Conservation (phyloP, 2,888 invertebrate genomes). For the Archips crataeganus region DNA sequence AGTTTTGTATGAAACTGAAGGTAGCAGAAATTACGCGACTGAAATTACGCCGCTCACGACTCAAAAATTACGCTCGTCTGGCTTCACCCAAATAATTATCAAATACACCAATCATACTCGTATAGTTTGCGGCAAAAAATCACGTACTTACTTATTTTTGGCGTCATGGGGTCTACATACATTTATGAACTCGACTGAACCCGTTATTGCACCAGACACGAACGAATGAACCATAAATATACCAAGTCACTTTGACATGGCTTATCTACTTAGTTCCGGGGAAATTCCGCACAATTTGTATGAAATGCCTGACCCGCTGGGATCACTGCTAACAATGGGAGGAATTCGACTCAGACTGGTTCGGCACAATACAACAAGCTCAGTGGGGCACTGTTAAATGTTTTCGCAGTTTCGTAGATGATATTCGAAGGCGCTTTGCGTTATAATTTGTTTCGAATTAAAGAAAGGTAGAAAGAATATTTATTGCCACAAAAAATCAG, state of each 20-base stretch:
- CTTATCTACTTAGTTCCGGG: constrained; percentile 19
- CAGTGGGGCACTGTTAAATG: background rate
- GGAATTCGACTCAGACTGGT: constrained; percentile 26
- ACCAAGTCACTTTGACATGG: constrained; percentile 26
- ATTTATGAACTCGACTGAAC: background rate
- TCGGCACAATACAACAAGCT: constrained; percentile 6
- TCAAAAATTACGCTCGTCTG: no score
- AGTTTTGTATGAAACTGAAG: no score
- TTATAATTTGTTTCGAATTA: no score
- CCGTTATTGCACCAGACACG: background rate
- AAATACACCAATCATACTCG: background rate
- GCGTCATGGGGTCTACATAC: background rate
- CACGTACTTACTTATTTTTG: background rate
- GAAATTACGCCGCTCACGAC: no score
- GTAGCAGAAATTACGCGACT: no score
- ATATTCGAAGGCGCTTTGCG: background rate
- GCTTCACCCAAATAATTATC: no score
- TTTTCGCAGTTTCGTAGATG: background rate
- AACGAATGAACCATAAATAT: constrained; percentile 18
- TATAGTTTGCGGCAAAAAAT: background rate
- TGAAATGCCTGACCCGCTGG: constrained; percentile 32
- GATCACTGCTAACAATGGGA: constrained; percentile 27
- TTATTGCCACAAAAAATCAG: no score
- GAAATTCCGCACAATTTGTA: constrained; percentile 38
- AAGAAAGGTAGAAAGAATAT: no score